Conservation (phyloP, 2,113 vertebrate species). For the Ivindomyrus marchei region DNA sequence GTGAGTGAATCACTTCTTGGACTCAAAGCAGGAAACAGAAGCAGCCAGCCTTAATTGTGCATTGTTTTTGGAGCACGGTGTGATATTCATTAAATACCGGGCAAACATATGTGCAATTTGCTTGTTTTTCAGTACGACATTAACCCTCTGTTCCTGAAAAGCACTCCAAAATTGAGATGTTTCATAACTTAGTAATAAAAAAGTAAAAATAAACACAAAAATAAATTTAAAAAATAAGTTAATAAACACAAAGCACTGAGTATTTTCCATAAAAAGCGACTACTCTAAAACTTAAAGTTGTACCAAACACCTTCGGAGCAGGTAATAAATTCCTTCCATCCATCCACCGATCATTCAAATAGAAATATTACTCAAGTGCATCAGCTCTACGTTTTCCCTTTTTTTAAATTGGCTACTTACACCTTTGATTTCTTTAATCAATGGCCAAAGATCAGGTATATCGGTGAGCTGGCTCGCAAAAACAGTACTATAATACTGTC, state of each 20-base stretch:
- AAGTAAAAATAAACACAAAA: background rate
- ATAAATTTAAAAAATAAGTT: no score
- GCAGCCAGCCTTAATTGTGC: background rate
- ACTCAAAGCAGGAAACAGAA: background rate
- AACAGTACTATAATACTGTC: background rate
- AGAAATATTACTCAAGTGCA: background rate
- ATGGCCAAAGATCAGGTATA: background rate
- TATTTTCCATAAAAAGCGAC: background rate
- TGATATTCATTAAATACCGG: background rate
- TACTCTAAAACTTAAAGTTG: background rate
- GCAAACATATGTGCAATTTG: background rate
- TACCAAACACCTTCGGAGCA: background rate
- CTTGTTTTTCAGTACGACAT: background rate
- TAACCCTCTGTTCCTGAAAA: background rate
- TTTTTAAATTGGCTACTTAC: background rate
- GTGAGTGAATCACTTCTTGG: background rate
- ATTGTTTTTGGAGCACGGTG: background rate
- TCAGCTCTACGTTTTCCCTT: background rate
- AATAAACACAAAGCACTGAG: background rate
- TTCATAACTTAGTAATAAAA: background rate
- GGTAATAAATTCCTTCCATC: background rate
- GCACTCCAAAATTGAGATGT: background rate
- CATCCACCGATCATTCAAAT: background rate
- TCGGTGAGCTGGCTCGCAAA: background rate
- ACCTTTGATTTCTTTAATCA: background rate